Percentiles rank a stretch among this genome's conserved stretches.
Conservation (phyloP, 2,113 vertebrate species). For the Centropus bengalensis region DNA sequence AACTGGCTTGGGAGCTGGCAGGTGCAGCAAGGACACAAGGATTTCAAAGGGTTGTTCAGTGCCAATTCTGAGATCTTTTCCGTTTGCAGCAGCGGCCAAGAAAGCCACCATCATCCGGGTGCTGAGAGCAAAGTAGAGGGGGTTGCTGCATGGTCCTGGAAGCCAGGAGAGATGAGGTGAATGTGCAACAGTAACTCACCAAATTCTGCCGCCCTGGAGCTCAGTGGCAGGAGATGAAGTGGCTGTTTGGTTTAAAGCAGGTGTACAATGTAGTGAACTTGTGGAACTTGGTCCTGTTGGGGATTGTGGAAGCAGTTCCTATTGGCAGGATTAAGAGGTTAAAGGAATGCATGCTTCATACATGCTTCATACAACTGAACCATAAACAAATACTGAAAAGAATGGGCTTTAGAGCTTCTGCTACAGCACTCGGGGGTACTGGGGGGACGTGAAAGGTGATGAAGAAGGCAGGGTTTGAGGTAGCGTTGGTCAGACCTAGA, state of each 20-base stretch:
- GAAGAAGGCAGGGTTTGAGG: background rate
- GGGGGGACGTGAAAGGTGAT: background rate
- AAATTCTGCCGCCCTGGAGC: background rate
- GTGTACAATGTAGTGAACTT: background rate
- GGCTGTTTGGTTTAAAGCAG: background rate
- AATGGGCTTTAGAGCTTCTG: background rate
- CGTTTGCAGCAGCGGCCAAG: conserved; percentile 40
- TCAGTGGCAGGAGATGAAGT: background rate
- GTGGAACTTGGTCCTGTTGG: background rate
- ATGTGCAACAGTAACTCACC: background rate
- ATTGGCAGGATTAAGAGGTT: background rate
- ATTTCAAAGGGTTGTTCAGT: background rate
- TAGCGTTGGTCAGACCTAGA: background rate
- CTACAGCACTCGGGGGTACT: background rate
- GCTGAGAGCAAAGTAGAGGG: background rate
- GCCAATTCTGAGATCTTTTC: conserved; percentile 44
- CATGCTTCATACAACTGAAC: background rate
- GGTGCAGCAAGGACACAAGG: background rate
- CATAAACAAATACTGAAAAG: background rate
- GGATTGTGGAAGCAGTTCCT: background rate
- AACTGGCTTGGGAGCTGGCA: background rate
- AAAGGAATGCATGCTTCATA: background rate
- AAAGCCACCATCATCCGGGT: background rate
- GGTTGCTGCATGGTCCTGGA: background rate
- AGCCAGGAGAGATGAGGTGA: background rate